Percentiles rank a stretch among this genome's conserved stretches.
phyloP scores from a whole-genome alignment of 2,888 invertebrate genomes.

The Lapara coniferarum region DNA sequence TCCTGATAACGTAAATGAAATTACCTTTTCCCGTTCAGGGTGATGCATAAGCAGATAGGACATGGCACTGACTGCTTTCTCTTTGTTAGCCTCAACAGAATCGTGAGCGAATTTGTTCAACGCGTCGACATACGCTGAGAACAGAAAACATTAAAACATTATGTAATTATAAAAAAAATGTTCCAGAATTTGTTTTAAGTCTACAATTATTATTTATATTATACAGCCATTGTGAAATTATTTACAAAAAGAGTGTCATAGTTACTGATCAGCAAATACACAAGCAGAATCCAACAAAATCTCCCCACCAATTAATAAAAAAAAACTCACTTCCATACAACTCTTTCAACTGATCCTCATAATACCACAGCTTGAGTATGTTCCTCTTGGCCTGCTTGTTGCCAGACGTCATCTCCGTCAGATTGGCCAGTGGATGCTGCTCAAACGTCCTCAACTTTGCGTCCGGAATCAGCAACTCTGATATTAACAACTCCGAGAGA shows the following conservation, averaged over 20 bases:
- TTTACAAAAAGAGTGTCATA: background rate
- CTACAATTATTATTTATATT: no score
- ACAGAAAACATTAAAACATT: constrained; percentile 23
- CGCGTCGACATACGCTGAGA: constrained; percentile 86
- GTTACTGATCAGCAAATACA: no score
- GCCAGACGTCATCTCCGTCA: constrained; percentile 84
- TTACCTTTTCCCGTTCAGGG: constrained; percentile 92
- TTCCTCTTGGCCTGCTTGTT: constrained; percentile 86
- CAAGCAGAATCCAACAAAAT: background rate
- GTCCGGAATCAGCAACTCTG: constrained; percentile 87
- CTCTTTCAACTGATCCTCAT: constrained; percentile 94
- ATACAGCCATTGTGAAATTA: background rate
- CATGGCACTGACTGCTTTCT: constrained; percentile 90
- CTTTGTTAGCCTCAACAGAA: constrained; percentile 90
- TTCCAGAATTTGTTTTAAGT: no score
- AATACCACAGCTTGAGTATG: constrained; percentile 91
- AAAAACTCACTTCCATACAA: constrained; percentile 84
- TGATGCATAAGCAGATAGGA: constrained; percentile 89
- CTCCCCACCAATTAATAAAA: no score
- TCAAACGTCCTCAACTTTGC: constrained; percentile 86
- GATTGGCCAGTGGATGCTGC: constrained; percentile 83
- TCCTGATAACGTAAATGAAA: background rate
- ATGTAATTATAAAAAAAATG: background rate
- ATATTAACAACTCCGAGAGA: constrained; percentile 89
- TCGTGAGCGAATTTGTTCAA: constrained; percentile 90